phyloP scores from a whole-genome alignment of 2,888 invertebrate genomes.

The Sarcophaga variegata region DNA sequence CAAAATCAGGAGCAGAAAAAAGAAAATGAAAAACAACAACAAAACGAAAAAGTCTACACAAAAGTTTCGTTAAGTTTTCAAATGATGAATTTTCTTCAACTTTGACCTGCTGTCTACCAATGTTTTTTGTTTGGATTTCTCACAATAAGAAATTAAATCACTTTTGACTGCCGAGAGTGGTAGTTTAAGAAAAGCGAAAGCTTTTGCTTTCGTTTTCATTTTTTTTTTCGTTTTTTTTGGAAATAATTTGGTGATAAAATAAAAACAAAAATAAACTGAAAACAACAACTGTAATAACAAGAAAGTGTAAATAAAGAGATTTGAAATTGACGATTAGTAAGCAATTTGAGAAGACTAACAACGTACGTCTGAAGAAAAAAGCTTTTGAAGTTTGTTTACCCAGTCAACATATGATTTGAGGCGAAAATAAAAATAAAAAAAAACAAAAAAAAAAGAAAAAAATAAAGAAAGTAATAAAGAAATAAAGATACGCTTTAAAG shows the following conservation, averaged over 20 bases:
- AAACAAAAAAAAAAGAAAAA: too few species aligned
- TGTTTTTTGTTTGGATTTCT: slow-evolving; percentile 34
- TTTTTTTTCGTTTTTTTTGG: neutral
- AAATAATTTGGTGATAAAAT: neutral
- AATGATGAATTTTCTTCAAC: slow-evolving; percentile 36
- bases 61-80: slow-evolving; percentile 57
- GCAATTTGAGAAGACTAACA: neutral
- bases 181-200: neutral
- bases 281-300: neutral
- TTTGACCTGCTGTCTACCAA: slow-evolving; percentile 59
- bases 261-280: neutral
- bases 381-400: too few species aligned
- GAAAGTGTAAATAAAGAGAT: neutral
- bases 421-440: too few species aligned
- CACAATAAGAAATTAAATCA: slow-evolving; percentile 46
- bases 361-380: too few species aligned
- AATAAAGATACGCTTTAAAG: too few species aligned
- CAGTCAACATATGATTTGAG: too few species aligned
- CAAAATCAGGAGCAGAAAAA: neutral
- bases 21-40: slow-evolving; percentile 1
- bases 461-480: too few species aligned
- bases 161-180: slow-evolving; percentile 22
- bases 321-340: slow-evolving; percentile 17
- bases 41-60: slow-evolving; percentile 48
- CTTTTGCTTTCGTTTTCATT: neutral